phyloP scores from a whole-genome alignment of 2,888 invertebrate species.

The Trichogramma evanescens region DNA sequence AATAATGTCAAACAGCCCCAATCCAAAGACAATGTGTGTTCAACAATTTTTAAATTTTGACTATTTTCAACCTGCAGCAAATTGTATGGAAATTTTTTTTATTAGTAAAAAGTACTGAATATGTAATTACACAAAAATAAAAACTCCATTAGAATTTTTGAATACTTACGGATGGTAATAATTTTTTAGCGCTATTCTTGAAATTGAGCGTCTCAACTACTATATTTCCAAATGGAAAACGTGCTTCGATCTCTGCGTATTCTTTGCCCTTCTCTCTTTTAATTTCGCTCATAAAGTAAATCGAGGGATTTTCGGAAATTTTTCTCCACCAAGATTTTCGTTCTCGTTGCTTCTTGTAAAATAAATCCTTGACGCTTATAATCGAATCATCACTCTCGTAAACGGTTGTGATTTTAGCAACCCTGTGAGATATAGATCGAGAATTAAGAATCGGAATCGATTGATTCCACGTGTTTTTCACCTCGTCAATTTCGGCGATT shows the following conservation, averaged over 20 bases:
- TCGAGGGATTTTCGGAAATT: slow-evolving; percentile 57
- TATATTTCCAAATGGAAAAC: slow-evolving; percentile 58
- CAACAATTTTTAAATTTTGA: slow-evolving; percentile 32
- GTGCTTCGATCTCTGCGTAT: slow-evolving; percentile 58
- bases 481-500: slow-evolving; percentile 31
- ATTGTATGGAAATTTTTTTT: neutral
- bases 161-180: slow-evolving; percentile 23
- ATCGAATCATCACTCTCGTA: slow-evolving; percentile 41
- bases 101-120: neutral
- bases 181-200: slow-evolving; percentile 30
- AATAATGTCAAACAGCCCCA: slow-evolving; percentile 41
- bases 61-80: slow-evolving; percentile 26
- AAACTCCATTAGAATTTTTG: slow-evolving; percentile 22
- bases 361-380: slow-evolving; percentile 53
- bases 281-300: slow-evolving; percentile 60
- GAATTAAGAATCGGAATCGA: slow-evolving; percentile 21
- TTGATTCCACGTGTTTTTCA: slow-evolving; percentile 32
- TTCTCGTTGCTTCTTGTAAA: slow-evolving; percentile 69
- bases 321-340: slow-evolving; percentile 83
- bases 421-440: slow-evolving; percentile 26
- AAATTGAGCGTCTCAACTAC: slow-evolving; percentile 57
- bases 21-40: slow-evolving; percentile 38
- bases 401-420: slow-evolving; percentile 32
- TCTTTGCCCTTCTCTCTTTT: slow-evolving; percentile 45
- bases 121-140: neutral